Base-by-base conservation (phyloP, 2,797 vertebrate genomes). In the Passerculus sandwichensis region DNA sequence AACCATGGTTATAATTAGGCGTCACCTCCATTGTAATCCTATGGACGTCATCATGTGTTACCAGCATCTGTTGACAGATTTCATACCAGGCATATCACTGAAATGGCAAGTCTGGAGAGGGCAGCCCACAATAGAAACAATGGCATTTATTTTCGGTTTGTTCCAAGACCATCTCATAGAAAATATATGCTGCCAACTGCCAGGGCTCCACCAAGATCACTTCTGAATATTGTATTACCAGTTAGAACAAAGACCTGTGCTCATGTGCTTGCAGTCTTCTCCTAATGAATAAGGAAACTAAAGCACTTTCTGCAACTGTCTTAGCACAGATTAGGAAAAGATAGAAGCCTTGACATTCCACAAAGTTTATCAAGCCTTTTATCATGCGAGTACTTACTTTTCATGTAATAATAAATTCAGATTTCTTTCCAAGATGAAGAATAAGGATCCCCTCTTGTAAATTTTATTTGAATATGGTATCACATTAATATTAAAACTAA, bases 41-140 rank as follows among this genome's bases (percentile, higher is more conserved):
- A 96, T 98, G 98, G 98, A 99, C 98, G 98, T 99, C 99, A 99
- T 98, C 98, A 96, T 98, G 98, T 98, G 98, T 98, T 98, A 97
- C 98, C 92, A 98, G 98, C 99, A 99, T 99, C 99, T 99, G 99
- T 99, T 99, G 99, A 99, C 99, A 99, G 98, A 97, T 98, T 95
- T 98, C 99, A 99, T 99, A 98, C 98, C 99, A 92, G 29, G 96
- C 98, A 98, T 99, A 99, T 99, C 99, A 98, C 97, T 91, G 97
- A 98, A 98, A 98, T 98, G 98, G 98, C 98, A 98, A 97, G 98
- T 97, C 98, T 97, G 97, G 91, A 97, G 98, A 98, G 97, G 96
- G 96, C 70, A 94, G 97, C 98, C 97, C 96, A 98, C 97, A 98
- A 98, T 98, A 98, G 98, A 97, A 97, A 98, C 98, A 98, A 98